These are phyloP conservation scores for Aradophagus sp. DNA, from an alignment of 1,140 invertebrate species.

Conservation along the genomic window DNA sequence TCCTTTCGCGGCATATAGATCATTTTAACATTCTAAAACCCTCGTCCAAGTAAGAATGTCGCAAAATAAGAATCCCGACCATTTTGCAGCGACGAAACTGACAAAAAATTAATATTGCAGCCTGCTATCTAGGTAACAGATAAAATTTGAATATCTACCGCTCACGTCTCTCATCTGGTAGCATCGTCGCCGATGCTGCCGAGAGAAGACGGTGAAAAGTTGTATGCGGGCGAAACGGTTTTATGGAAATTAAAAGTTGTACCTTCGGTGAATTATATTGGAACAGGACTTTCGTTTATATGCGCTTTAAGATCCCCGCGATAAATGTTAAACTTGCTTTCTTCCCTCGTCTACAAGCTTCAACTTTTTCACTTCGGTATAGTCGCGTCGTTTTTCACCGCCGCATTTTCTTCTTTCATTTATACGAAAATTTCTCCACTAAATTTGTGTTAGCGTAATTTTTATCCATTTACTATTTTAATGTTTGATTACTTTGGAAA, in stretches of 20 bases:
- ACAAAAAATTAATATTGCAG: constrained; percentile 60
- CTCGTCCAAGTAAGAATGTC: constrained; percentile 35
- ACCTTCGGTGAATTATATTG: constrained; percentile 62
- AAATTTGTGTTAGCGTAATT: constrained; percentile 3
- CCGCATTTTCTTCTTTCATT: constrained; percentile 8
- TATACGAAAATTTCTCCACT: constrained; percentile 4
- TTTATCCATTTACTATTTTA: constrained; percentile 10
- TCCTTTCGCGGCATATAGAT: constrained; percentile 28
- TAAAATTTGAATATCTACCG: constrained; percentile 62
- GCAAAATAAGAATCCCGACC: constrained; percentile 53
- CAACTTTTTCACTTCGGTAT: constrained; percentile 39
- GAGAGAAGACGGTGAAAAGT: constrained; percentile 32
- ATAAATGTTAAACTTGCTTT: constrained; percentile 54
- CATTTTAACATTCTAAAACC: constrained; percentile 45
- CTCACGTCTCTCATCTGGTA: constrained; percentile 23
- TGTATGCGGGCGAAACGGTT: constrained; percentile 54
- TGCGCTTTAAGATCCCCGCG: constrained; percentile 44
- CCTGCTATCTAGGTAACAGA: constrained; percentile 56
- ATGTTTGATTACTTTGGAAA: constrained; percentile 2
- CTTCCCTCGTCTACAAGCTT: constrained; percentile 39
- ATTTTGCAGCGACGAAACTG: constrained; percentile 44
- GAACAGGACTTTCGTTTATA: constrained; percentile 52
- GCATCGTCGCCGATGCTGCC: constrained; percentile 35
- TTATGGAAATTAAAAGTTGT: constrained; percentile 71
- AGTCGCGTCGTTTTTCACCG: constrained; percentile 19